Conservation (phyloP, 2,888 invertebrate species). For the Sepiola atlantica region DNA sequence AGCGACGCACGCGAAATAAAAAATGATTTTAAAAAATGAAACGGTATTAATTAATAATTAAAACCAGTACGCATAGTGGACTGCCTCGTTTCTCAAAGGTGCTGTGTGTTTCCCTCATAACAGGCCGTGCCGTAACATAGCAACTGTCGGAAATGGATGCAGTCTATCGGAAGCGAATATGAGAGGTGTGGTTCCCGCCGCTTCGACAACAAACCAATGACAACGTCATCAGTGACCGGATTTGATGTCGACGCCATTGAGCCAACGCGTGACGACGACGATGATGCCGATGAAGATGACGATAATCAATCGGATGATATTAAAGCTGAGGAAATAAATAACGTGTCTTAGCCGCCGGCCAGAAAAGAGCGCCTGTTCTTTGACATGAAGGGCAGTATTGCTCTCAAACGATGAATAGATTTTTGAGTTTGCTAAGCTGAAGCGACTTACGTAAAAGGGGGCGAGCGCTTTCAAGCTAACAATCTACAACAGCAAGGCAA, state of each 20-base stretch:
- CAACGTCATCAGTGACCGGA: neutral
- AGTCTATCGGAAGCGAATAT: neutral
- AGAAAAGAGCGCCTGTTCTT: neutral
- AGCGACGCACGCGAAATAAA: neutral
- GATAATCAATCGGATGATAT: neutral
- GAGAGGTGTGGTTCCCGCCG: neutral
- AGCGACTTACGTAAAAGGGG: neutral
- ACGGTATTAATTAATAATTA: neutral
- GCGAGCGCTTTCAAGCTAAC: neutral
- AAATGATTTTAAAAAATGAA: neutral
- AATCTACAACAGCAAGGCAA: neutral
- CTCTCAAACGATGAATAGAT: neutral
- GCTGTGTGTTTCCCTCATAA: conserved; percentile 32
- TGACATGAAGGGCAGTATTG: neutral
- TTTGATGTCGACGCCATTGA: conserved; percentile 4
- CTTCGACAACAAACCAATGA: conserved; percentile 20
- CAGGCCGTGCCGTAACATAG: neutral
- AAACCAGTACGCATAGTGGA: neutral
- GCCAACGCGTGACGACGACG: neutral
- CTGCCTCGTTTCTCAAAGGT: conserved; percentile 13
- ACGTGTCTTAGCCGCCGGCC: neutral
- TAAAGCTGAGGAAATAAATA: neutral
- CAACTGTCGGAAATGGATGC: neutral
- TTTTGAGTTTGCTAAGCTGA: neutral
- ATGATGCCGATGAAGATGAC: neutral